Evolutionary conservation across 2,113 vertebrate species (phyloP).

Genomic region (Sinocyclocheilus anophthalmus): DNA sequence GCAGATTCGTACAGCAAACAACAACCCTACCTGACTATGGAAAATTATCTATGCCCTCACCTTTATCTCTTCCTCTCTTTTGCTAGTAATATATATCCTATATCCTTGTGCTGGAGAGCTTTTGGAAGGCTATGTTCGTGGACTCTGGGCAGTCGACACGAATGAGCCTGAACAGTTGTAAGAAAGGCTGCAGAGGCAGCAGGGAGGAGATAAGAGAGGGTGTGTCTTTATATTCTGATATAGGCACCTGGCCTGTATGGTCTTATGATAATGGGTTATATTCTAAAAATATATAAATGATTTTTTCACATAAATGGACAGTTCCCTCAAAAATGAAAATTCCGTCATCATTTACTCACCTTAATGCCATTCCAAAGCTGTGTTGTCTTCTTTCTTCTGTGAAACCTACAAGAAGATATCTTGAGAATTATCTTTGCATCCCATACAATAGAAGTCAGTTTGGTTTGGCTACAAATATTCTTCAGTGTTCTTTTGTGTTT

Average conservation of each 20-base stretch:
- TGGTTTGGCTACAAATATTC: neutral
- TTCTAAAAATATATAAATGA: neutral
- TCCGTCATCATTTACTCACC: neutral
- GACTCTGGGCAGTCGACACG: constrained; percentile 81
- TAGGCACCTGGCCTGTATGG: constrained; percentile 39
- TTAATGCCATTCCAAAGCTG: neutral
- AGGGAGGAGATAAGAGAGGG: constrained; percentile 65
- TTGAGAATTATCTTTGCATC: neutral
- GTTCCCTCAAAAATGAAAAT: neutral
- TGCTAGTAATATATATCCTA: neutral
- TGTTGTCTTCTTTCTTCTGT: neutral
- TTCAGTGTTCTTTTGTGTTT: neutral
- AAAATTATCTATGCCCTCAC: constrained; percentile 3
- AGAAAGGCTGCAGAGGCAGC: constrained; percentile 34
- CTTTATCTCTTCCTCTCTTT: constrained; percentile 22
- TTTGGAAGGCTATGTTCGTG: constrained; percentile 58
- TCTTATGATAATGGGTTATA: neutral
- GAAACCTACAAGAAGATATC: neutral
- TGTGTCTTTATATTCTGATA: constrained; percentile 61
- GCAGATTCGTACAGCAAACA: constrained; percentile 9
- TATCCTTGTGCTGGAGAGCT: constrained; percentile 22
- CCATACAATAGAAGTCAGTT: neutral
- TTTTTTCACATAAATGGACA: neutral
- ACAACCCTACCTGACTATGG: neutral
- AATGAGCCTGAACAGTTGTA: constrained; percentile 61